Base-by-base conservation (phyloP, 1,140 invertebrate species). In the Myzus persicae region DNA sequence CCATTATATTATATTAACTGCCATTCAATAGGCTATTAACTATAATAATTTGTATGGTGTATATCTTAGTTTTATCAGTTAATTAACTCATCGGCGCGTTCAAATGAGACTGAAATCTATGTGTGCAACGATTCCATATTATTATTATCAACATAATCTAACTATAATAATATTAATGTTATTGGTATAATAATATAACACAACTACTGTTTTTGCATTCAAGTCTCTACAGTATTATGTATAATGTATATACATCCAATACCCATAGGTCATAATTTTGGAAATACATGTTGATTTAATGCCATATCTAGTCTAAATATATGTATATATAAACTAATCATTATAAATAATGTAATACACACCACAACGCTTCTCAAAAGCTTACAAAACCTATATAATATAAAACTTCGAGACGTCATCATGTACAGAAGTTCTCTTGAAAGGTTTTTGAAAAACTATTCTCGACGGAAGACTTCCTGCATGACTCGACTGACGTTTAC, bases 161-260 rank as follows among this genome's bases (percentile, higher is more conserved):
- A 67, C 59, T 67, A 67, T 67, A n/a, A 67, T 67, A 31, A 36
- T 76, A 18, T 76, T 76, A 76, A 76, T 76, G 31, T 76, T n/a
- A 76, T 76, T n/a, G n/a, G 59, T 76, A 36, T 76, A 76, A 76
- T n/a, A 76, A 76, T 76, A 76, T 76, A n/a, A 67, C 31, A 67
- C 31, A 67, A 76, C 59, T 76, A 76, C 59, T 76, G 59, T 76
- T n/a, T 76, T 76, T 76, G 59, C 31, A 76, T 76, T 76, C n/a
- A 76, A 76, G 59, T n/a, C 59, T 76, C 59, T 67, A 18, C 14
- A 67, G n/a, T 31, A 67, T n/a, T 67, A 67, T 54, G 51, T 22
- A 24, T n/a, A 1, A 59, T 59, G 31, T 59, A 31, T 59, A 31
- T 31, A 67, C 1, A 11, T 67, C 59, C 59, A 9, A n/a, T 67